Base-by-base conservation (phyloP, 2,797 vertebrate genomes). In the Rhinoraja longicauda region DNA sequence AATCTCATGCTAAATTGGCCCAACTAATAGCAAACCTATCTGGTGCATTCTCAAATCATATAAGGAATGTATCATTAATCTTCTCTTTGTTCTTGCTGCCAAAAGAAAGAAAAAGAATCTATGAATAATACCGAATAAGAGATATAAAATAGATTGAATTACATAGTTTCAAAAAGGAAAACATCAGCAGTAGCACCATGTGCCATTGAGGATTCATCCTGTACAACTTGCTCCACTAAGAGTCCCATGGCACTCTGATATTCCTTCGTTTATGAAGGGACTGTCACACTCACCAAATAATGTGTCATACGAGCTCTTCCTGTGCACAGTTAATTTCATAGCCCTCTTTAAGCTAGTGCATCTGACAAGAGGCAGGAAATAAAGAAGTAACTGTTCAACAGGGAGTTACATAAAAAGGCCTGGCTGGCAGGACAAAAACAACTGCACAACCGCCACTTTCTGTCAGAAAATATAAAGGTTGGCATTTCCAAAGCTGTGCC, bases 91-190 rank as follows among this genome's bases (percentile, higher is more conserved):
- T 70, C 62, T 92, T 53, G 21, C 36, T 53, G 39, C 15, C 36
- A 92, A 75, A 73, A 12, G 26, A 92, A 53, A 92, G 88, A 91
- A 36, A 39, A 92, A 92, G 10, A 75, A 90, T 70, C n/a, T 91
- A 15, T 72, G 90, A 91, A 91, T 70, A 39, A 9, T 17, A 13
- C 24, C 24, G 19, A 90, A 72, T 39, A 64, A 90, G 10, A 72
- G 36, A 13, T 15, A 72, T 8, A 90, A 12, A 45, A 90, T 70
- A 0, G 8, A 90, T 73, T 73, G 10, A 73, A 53, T n/a, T 70
- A 45, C 67, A 73, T 4, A 19, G 4, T 59, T 90, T 59, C 15
- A 19, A 64, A 64, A 72, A 91, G 39, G 7, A 91, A 26, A 73
- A 64, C 24, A 72, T 91, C 67, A 72, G 39, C 36, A 73, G 39